A percentile compares a stretch with the other conserved stretches of the same genome.
These are phyloP conservation scores for Coilia nasus DNA, from an alignment of 2,797 vertebrate species.

Conservation along the genomic window DNA sequence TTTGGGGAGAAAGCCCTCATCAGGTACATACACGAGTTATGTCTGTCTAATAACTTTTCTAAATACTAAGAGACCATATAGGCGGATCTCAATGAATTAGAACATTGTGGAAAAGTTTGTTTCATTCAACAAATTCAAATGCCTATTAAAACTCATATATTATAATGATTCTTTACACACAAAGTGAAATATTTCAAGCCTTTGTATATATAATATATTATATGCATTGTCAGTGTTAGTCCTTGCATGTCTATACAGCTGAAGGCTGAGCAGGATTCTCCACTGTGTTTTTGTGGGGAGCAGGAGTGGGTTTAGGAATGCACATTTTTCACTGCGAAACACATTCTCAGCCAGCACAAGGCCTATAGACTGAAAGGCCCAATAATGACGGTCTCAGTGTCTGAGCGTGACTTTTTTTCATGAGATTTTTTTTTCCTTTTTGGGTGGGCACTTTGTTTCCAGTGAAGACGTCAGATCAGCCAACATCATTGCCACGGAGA, in stretches of 20 bases:
- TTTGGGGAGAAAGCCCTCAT: conserved; percentile 84
- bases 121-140: no score
- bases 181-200: no score
- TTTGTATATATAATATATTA: no score
- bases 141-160: no score
- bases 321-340: not conserved
- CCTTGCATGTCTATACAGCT: not conserved
- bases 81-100: no score
- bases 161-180: no score
- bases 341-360: not conserved
- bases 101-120: no score
- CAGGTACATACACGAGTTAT: conserved; percentile 61
- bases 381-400: not conserved
- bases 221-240: no score
- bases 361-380: not conserved
- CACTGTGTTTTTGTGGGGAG: not conserved
- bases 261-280: not conserved
- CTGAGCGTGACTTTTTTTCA: not conserved
- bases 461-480: conserved; percentile 83
- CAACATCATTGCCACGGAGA: conserved; percentile 77
- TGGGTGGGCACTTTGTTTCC: conserved; percentile 3
- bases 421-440: conserved; percentile 21
- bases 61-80: no score
- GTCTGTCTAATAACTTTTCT: no score
- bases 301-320: conserved; percentile 3